Conservation (phyloP, 1,140 invertebrate species). For the Penaeus japonicus region DNA sequence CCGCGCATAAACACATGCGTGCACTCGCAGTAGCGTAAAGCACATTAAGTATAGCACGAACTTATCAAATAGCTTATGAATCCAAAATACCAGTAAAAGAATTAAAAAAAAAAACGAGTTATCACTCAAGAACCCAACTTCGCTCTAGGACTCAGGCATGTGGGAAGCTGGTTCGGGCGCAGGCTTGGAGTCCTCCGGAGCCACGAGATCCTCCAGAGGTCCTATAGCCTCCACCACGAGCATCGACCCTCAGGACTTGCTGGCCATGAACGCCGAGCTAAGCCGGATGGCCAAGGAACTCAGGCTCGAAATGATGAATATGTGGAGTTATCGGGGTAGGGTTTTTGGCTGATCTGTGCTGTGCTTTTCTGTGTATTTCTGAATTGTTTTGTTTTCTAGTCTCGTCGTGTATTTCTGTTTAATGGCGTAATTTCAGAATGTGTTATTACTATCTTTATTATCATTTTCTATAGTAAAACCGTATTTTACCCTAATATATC, state of each 20-base stretch:
- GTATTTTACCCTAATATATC: too few species aligned
- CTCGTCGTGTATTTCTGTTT: too few species aligned
- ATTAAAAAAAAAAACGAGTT: not conserved
- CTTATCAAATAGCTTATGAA: too few species aligned
- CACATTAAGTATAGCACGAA: too few species aligned
- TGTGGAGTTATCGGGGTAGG: slow-evolving; percentile 51
- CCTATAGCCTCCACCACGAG: slow-evolving; percentile 9
- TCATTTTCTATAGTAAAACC: too few species aligned
- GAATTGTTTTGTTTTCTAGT: too few species aligned
- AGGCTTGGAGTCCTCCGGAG: not conserved
- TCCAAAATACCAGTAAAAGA: not conserved
- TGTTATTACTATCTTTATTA: too few species aligned
- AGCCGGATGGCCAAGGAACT: slow-evolving; percentile 52
- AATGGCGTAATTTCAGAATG: too few species aligned
- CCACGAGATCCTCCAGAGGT: not conserved
- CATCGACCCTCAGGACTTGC: slow-evolving; percentile 39
- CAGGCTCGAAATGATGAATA: slow-evolving; percentile 40
- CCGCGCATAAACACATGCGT: too few species aligned
- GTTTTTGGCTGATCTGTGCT: not conserved
- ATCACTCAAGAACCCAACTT: not conserved
- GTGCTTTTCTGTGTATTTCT: too few species aligned
- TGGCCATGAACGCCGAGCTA: slow-evolving; percentile 49
- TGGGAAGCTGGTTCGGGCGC: not conserved
- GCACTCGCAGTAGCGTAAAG: too few species aligned
- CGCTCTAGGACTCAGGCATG: not conserved